phyloP scores from a whole-genome alignment of 2,797 vertebrate species.

The Adrianichthys oophorus region DNA sequence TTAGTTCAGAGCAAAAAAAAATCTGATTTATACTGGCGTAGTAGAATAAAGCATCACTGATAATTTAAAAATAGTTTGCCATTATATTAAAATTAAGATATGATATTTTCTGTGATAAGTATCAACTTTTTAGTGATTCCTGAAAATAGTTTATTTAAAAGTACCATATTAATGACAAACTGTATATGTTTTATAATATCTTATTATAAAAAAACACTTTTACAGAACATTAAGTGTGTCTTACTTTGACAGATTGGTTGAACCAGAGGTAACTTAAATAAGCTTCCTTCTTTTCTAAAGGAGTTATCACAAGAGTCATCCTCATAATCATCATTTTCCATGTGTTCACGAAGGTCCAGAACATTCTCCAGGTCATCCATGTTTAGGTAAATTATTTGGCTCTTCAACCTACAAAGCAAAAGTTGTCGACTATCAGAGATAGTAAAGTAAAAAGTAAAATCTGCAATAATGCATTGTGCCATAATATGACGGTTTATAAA shows the following conservation, averaged over 20 bases:
- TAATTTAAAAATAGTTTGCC: too few species aligned
- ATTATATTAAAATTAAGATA: too few species aligned
- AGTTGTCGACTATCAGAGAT: not conserved
- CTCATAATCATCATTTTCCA: conserved; percentile 12
- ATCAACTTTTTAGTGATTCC: too few species aligned
- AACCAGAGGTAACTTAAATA: conserved; percentile 24
- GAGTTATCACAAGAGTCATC: conserved; percentile 10
- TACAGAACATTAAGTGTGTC: conserved; percentile 1
- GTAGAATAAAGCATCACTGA: too few species aligned
- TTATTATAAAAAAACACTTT: not conserved
- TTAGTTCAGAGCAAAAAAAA: not conserved
- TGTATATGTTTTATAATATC: too few species aligned
- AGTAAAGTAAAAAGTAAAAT: too few species aligned
- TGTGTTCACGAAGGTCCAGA: not conserved
- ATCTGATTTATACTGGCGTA: too few species aligned
- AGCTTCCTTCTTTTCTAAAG: conserved; percentile 1
- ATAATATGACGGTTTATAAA: too few species aligned
- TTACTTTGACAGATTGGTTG: conserved; percentile 30
- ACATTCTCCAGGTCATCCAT: conserved; percentile 66
- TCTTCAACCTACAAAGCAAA: conserved; percentile 3
- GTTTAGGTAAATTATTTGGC: conserved; percentile 3
- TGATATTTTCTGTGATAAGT: too few species aligned
- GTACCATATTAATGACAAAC: too few species aligned
- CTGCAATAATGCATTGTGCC: too few species aligned
- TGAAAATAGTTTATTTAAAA: too few species aligned